phyloP scores from a whole-genome alignment of 2,113 vertebrate genomes.

The Sula dactylatra region DNA sequence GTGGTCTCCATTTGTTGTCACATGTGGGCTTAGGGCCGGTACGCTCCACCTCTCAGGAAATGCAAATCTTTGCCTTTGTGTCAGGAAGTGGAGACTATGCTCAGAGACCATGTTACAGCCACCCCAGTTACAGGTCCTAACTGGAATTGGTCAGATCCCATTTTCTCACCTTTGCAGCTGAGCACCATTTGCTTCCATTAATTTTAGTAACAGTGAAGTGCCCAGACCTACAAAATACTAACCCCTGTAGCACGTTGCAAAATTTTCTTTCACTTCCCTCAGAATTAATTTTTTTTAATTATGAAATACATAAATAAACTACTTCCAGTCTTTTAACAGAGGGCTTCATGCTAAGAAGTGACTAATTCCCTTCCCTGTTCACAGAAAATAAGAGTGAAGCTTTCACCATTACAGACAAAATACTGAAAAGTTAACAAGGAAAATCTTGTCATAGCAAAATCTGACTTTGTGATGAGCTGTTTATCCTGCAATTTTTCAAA shows the following conservation, averaged over 20 bases:
- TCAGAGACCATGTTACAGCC: background rate
- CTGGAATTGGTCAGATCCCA: background rate
- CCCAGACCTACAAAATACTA: background rate
- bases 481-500: background rate
- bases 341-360: background rate
- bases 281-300: background rate
- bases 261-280: background rate
- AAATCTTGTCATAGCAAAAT: background rate
- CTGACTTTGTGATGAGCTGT: background rate
- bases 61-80: background rate
- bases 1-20: background rate
- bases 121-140: background rate
- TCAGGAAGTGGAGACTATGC: background rate
- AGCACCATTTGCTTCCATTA: background rate
- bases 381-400: background rate
- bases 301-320: background rate
- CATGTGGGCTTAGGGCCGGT: rapidly evolving
- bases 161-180: background rate
- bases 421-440: background rate
- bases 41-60: background rate
- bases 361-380: background rate
- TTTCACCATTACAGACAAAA: background rate
- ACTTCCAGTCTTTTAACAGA: background rate
- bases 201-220: background rate
- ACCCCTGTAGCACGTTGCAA: background rate